Percentiles rank a stretch among this genome's conserved stretches.
Evolutionary conservation across 2,888 invertebrate genomes (phyloP).

Genomic region (Temnothorax rugatulus): DNA sequence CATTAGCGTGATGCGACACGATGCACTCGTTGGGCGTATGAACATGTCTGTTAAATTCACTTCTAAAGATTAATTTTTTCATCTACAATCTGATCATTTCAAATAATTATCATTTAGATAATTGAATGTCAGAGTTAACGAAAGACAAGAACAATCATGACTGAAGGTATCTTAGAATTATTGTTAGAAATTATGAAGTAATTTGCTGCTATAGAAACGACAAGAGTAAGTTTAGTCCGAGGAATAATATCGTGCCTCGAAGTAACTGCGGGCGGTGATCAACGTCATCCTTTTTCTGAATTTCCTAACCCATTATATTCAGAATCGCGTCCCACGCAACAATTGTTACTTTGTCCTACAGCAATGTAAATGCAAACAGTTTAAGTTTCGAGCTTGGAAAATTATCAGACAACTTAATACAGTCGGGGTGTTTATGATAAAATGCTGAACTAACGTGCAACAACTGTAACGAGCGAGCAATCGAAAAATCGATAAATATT

Average conservation of each 20-base stretch:
- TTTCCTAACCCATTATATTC: slow-evolving; percentile 18
- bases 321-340: slow-evolving; percentile 39
- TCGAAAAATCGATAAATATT: not conserved
- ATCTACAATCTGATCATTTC: not conserved
- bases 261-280: not conserved
- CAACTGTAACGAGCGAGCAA: not conserved
- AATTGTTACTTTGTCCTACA: slow-evolving; percentile 26
- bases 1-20: not conserved
- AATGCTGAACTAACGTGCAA: not conserved
- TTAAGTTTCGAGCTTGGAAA: slow-evolving; percentile 24
- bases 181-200: not conserved
- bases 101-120: not conserved
- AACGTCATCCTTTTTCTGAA: slow-evolving; percentile 22
- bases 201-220: not conserved
- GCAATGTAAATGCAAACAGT: slow-evolving; percentile 13
- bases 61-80: not conserved
- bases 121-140: not conserved
- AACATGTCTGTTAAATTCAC: not conserved
- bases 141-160: not conserved
- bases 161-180: not conserved
- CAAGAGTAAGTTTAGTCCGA: not conserved
- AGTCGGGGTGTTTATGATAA: not conserved
- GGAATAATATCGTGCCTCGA: not conserved
- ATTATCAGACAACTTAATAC: slow-evolving; percentile 36
- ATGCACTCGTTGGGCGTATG: not conserved